Evolutionary conservation across 92 coral and sea anemone genomes (phyloP).

Genomic region (Epizoanthus scotinus): DNA sequence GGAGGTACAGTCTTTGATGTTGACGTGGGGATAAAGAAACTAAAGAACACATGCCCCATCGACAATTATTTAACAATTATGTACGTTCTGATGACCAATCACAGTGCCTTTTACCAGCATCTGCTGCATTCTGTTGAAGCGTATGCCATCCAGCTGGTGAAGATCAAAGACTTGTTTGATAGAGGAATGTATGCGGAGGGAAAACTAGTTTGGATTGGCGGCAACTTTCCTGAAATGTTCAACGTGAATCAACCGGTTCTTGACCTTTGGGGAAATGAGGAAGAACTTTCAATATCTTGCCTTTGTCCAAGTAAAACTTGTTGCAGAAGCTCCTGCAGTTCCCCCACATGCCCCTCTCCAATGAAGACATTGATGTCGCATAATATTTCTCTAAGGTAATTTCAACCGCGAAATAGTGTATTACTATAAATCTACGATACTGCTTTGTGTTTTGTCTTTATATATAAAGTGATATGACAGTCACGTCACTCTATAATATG

Average conservation of each 20-base stretch:
- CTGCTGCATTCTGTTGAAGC: constrained; percentile 27
- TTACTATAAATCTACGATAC: too few relatives aligned
- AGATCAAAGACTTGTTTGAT: constrained; percentile 44
- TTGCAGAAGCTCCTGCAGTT: constrained; percentile 30
- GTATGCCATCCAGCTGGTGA: constrained; percentile 26
- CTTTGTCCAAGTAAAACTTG: constrained; percentile 39
- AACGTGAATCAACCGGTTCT: constrained; percentile 35
- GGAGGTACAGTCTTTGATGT: constrained; percentile 46
- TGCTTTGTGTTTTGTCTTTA: too few relatives aligned
- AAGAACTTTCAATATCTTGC: constrained; percentile 46
- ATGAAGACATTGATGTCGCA: constrained; percentile 42
- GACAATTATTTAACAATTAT: constrained; percentile 51
- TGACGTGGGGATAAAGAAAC: constrained; percentile 5
- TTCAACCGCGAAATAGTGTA: too few relatives aligned
- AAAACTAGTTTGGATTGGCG: constrained; percentile 41
- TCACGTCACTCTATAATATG: too few relatives aligned
- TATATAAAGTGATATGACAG: too few relatives aligned
- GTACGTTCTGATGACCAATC: constrained; percentile 43
- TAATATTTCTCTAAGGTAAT: constrained; percentile 52
- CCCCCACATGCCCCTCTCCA: constrained; percentile 55
- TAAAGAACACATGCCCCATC: constrained; percentile 37
- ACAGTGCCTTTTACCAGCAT: constrained; percentile 28
- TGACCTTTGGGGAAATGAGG: constrained; percentile 62
- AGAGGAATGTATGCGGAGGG: constrained; percentile 37
- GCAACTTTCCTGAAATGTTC: constrained; percentile 47